Evolutionary conservation across 2,113 vertebrate genomes (phyloP).

Genomic region (Labrus mixtus): DNA sequence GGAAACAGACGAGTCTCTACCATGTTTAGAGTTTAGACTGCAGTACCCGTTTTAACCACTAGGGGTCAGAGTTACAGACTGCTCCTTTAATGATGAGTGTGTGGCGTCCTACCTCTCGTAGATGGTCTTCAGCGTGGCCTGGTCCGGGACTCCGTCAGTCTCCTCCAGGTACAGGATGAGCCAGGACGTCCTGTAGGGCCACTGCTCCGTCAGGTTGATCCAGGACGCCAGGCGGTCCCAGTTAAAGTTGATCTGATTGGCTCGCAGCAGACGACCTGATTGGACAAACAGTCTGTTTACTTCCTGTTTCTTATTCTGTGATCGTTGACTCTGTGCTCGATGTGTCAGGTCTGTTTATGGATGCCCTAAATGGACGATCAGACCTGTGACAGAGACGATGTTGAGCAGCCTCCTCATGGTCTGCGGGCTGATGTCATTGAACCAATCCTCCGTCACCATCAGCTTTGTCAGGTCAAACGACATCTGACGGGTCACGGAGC

Average conservation of each 20-base stretch:
- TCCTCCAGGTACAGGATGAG: slow-evolving; percentile 96
- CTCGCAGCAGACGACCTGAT: slow-evolving; percentile 92
- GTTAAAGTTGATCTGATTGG: slow-evolving; percentile 97
- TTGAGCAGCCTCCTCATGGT: slow-evolving; percentile 96
- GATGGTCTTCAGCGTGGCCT: slow-evolving; percentile 91
- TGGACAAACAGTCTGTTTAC: neutral
- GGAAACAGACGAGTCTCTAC: neutral
- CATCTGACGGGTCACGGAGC: slow-evolving; percentile 95
- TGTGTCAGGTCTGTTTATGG: too few relatives aligned
- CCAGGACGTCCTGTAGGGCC: slow-evolving; percentile 98
- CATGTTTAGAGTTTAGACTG: too few relatives aligned
- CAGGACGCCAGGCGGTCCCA: slow-evolving; percentile 98
- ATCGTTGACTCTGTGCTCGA: too few relatives aligned
- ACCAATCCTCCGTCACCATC: slow-evolving; percentile 97
- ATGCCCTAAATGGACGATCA: neutral
- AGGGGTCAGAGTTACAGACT: too few relatives aligned
- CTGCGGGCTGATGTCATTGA: slow-evolving; percentile 98
- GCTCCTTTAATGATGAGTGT: too few relatives aligned
- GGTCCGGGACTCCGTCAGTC: slow-evolving; percentile 91
- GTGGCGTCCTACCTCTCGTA: slow-evolving; percentile 90
- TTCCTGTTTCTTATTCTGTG: too few relatives aligned
- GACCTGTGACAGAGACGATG: slow-evolving; percentile 96
- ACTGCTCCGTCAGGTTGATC: slow-evolving; percentile 99
- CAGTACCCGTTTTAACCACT: too few relatives aligned
- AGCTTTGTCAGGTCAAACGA: slow-evolving; percentile 96